Evolutionary conservation across 2,888 invertebrate species (phyloP).

Genomic region (Deilephila porcellus): DNA sequence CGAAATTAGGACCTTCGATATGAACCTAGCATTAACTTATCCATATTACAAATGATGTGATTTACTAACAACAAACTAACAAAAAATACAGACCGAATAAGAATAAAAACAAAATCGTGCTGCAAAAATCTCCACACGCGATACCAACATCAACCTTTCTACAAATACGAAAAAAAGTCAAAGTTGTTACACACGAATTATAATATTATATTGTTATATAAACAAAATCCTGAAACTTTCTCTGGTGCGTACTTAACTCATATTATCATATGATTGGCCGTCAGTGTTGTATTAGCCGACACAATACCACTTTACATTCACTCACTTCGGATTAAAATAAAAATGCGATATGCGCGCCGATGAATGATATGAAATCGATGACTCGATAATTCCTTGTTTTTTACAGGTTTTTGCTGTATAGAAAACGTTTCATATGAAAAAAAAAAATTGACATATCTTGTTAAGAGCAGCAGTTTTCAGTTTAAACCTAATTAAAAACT

Average conservation of each 20-base stretch:
- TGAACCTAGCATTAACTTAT: too few species aligned
- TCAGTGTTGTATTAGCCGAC: slow-evolving; percentile 5
- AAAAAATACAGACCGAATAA: too few species aligned
- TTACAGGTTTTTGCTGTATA: background rate
- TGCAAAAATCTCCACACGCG: background rate
- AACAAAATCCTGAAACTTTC: slow-evolving; percentile 1
- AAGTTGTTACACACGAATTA: background rate
- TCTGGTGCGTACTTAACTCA: background rate
- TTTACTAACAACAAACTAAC: background rate
- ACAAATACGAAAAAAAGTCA: background rate
- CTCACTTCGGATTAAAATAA: background rate
- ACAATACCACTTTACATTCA: slow-evolving; percentile 9
- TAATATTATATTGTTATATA: slow-evolving; percentile 1
- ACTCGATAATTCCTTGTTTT: background rate
- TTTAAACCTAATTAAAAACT: too few species aligned
- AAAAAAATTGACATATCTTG: too few species aligned
- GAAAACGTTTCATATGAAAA: background rate
- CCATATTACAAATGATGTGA: background rate
- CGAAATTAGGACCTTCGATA: too few species aligned
- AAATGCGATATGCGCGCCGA: background rate
- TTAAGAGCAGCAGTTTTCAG: too few species aligned
- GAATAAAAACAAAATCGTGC: background rate
- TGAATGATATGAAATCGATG: background rate
- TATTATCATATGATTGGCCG: background rate
- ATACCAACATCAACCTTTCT: slow-evolving; percentile 12